phyloP scores from a whole-genome alignment of 2,113 vertebrate species.

The Centropristis striata region DNA sequence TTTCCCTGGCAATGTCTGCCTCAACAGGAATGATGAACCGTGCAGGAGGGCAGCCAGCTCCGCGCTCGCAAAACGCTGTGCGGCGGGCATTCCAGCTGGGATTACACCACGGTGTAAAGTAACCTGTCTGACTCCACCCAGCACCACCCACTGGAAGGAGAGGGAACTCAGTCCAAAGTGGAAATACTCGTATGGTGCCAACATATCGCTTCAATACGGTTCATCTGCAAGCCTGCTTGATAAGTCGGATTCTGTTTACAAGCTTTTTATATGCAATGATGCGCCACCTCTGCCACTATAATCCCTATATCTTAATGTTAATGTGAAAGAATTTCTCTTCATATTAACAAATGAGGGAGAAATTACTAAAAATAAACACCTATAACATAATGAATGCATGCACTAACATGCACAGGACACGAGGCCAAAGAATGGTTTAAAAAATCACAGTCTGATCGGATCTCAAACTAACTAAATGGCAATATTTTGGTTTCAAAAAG shows the following conservation, averaged over 20 bases:
- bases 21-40: conserved; percentile 48
- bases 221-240: neutral
- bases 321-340: neutral
- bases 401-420: too few relatives aligned
- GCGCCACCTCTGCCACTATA: neutral
- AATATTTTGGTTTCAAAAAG: too few relatives aligned
- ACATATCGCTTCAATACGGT: neutral
- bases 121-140: conserved; percentile 56
- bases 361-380: neutral
- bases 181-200: conserved; percentile 10
- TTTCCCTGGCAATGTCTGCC: conserved; percentile 51
- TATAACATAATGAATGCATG: neutral
- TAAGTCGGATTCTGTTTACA: neutral
- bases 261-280: neutral
- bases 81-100: conserved; percentile 58
- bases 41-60: conserved; percentile 34
- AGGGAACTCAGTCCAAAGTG: conserved; percentile 19
- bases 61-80: conserved; percentile 36
- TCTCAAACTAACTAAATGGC: too few relatives aligned
- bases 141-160: conserved; percentile 15
- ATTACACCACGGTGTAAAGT: conserved; percentile 59
- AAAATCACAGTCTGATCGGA: too few relatives aligned
- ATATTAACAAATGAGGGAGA: neutral
- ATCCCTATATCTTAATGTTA: neutral
- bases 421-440: neutral